phyloP scores from a whole-genome alignment of 2,113 vertebrate genomes.

The Beaufortia kweichowensis region DNA sequence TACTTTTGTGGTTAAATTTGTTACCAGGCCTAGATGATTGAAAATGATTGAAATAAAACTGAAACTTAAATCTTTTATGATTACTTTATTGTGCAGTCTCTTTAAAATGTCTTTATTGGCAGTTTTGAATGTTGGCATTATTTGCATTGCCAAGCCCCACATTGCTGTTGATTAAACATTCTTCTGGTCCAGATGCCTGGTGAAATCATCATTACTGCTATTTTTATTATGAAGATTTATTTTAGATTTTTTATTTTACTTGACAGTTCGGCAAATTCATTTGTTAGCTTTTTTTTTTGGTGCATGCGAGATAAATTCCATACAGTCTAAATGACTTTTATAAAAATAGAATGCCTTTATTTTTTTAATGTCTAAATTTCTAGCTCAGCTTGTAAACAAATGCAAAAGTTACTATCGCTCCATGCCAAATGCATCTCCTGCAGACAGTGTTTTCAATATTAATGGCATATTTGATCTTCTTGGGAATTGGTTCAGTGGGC shows the following conservation, averaged over 20 bases:
- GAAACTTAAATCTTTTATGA: no score
- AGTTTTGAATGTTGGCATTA: conserved; percentile 4
- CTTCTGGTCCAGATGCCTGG: conserved; percentile 1
- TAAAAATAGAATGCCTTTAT: no score
- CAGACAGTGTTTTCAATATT: conserved; percentile 68
- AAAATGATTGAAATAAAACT: no score
- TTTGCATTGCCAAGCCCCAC: not conserved
- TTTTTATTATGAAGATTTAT: no score
- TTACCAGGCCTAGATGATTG: not conserved
- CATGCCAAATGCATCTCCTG: conserved; percentile 61
- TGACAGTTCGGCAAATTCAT: conserved; percentile 60
- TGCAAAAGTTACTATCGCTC: conserved; percentile 53
- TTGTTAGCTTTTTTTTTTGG: no score
- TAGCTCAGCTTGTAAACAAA: conserved; percentile 51
- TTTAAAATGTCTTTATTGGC: not conserved
- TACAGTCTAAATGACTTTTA: no score
- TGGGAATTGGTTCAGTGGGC: conserved; percentile 54
- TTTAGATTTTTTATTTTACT: conserved; percentile 49
- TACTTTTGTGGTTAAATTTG: no score
- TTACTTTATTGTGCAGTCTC: not conserved
- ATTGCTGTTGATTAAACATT: not conserved
- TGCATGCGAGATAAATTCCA: no score
- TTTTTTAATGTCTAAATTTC: conserved; percentile 49
- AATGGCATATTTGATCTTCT: conserved; percentile 62
- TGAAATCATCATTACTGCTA: conserved; percentile 38